Evolutionary conservation across 2,113 vertebrate species (phyloP).

Genomic region (Etheostoma cragini): DNA sequence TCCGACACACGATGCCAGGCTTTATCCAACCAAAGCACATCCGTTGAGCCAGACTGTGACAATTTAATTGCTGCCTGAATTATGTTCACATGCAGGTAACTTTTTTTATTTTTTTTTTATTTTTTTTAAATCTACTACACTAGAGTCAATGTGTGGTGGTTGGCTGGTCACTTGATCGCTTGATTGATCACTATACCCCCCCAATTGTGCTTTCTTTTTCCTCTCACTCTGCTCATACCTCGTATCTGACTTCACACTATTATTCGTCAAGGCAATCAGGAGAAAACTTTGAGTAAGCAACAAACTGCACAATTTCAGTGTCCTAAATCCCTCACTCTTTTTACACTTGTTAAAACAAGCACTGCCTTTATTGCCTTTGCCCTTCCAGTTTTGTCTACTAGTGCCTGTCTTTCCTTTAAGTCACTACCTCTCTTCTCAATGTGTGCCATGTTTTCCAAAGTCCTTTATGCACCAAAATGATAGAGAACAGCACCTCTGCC

Average conservation of each 20-base stretch:
- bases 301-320: conserved; percentile 20
- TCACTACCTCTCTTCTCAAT: neutral
- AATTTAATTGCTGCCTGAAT: too few relatives aligned
- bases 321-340: neutral
- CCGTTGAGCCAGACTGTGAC: too few relatives aligned
- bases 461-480: conserved; percentile 5
- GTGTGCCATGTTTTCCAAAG: neutral
- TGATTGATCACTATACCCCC: neutral
- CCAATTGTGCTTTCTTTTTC: neutral
- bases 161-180: neutral
- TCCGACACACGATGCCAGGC: too few relatives aligned
- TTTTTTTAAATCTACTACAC: neutral
- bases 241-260: neutral
- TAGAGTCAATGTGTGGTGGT: neutral
- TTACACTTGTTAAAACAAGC: conserved; percentile 12
- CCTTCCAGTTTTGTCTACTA: neutral
- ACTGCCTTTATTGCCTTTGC: neutral
- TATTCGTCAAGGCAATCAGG: conserved; percentile 8
- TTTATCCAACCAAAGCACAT: too few relatives aligned
- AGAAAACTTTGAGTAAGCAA: conserved; percentile 8
- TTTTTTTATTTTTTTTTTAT: too few relatives aligned
- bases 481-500: conserved; percentile 28
- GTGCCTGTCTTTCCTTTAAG: neutral
- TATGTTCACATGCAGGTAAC: neutral
- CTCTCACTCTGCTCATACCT: neutral